A percentile compares a stretch with the other conserved stretches of the same genome.
These are phyloP conservation scores for Sciurus carolinensis DNA, from an alignment of 2,797 vertebrate genomes.

Conservation along the genomic window DNA sequence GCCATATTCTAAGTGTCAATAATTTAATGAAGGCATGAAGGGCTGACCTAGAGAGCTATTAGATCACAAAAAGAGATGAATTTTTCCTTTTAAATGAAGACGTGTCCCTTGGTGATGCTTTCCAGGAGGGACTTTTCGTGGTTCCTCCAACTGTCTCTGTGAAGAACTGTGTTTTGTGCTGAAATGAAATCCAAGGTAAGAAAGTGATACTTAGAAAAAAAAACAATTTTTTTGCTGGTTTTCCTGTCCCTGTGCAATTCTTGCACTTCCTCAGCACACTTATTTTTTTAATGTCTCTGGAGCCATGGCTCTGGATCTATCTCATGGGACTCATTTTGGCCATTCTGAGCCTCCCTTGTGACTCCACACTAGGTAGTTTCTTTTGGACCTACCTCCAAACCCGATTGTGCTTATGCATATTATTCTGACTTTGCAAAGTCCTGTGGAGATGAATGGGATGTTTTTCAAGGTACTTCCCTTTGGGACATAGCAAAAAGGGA, in stretches of 20 bases:
- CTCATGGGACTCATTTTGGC: constrained; percentile 60
- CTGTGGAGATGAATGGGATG: constrained; percentile 72
- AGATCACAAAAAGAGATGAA: neutral
- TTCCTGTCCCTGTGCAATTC: neutral
- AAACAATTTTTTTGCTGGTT: neutral
- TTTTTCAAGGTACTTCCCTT: constrained; percentile 65
- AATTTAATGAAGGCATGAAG: constrained; percentile 33
- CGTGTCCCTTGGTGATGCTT: neutral
- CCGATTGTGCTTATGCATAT: constrained; percentile 64
- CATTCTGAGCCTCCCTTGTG: constrained; percentile 79
- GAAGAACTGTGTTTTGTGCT: neutral
- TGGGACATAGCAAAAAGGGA: constrained; percentile 70
- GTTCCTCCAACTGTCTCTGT: neutral
- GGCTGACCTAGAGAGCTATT: constrained; percentile 29
- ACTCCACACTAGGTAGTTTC: constrained; percentile 82
- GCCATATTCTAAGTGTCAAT: neutral
- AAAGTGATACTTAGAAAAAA: constrained; percentile 44
- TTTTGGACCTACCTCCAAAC: constrained; percentile 80
- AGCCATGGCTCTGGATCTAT: constrained; percentile 24
- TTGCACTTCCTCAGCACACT: constrained; percentile 22
- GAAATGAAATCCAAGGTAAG: constrained; percentile 54
- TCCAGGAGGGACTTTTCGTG: neutral
- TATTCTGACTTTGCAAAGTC: constrained; percentile 79
- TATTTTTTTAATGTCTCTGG: constrained; percentile 55
- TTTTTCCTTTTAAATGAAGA: constrained; percentile 48